Evolutionary conservation across 1,140 invertebrate genomes (phyloP).

Genomic region (Drosophila neocordata): DNA sequence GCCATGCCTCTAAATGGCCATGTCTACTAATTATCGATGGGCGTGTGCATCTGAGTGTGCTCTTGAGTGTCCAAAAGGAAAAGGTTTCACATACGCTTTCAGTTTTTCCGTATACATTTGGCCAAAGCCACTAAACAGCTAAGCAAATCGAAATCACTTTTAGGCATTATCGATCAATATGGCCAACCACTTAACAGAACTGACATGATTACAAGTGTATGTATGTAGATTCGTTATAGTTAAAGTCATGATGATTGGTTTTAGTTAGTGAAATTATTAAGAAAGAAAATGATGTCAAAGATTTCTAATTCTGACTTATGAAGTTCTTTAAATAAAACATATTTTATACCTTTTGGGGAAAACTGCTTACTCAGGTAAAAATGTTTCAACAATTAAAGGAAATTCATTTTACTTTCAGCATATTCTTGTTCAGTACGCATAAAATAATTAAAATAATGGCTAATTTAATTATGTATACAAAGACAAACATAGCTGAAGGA

Average conservation of each 20-base stretch:
- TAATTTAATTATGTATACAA: too few species aligned
- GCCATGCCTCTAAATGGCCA: slow-evolving; percentile 61
- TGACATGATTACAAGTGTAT: slow-evolving; percentile 36
- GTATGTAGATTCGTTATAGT: slow-evolving; percentile 29
- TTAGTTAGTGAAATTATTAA: too few species aligned
- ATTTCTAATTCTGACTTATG: too few species aligned
- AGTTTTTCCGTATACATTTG: neutral
- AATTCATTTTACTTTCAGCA: too few species aligned
- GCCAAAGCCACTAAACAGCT: neutral
- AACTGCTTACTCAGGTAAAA: too few species aligned
- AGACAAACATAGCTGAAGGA: too few species aligned
- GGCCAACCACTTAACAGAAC: slow-evolving; percentile 37
- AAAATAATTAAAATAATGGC: too few species aligned
- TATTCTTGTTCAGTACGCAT: too few species aligned
- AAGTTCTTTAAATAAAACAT: too few species aligned
- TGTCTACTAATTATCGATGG: slow-evolving; percentile 70
- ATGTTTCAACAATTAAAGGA: too few species aligned
- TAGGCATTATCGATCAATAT: slow-evolving; percentile 45
- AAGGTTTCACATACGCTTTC: neutral
- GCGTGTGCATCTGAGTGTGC: slow-evolving; percentile 49
- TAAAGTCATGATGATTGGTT: slow-evolving; percentile 42
- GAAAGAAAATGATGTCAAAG: too few species aligned
- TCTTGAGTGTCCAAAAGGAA: slow-evolving; percentile 43
- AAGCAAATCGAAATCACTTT: slow-evolving; percentile 39
- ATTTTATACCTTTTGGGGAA: too few species aligned